Conservation (phyloP, 2,113 vertebrate genomes). For the Tympanuchus pallidicinctus region DNA sequence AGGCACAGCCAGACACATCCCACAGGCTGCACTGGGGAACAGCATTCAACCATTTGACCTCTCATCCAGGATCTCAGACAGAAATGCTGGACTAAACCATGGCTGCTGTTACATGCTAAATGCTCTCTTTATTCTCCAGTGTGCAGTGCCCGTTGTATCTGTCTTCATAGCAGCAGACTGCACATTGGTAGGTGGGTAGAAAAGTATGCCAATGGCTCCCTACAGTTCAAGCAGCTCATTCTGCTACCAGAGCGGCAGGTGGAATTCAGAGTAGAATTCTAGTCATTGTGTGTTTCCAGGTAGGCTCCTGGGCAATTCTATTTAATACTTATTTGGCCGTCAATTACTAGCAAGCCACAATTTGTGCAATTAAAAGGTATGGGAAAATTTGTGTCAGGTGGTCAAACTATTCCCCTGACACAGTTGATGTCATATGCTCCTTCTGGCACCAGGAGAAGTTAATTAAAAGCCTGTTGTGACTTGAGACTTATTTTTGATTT, state of each 20-base stretch:
- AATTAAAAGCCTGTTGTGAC: neutral
- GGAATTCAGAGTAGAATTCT: neutral
- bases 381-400: neutral
- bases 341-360: neutral
- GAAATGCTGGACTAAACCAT: neutral
- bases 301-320: neutral
- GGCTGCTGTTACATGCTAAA: neutral
- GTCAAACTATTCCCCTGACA: neutral
- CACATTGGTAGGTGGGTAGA: neutral
- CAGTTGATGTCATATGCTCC: neutral
- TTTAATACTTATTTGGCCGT: neutral
- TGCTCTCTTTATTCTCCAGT: neutral
- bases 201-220: neutral
- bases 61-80: rapidly evolving
- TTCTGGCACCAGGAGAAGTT: neutral
- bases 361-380: neutral
- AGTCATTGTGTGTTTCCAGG: neutral
- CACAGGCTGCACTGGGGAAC: neutral
- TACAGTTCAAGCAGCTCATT: neutral
- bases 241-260: neutral
- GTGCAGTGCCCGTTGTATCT: neutral
- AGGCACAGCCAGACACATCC: neutral
- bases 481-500: neutral
- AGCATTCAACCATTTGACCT: neutral
- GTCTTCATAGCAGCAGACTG: neutral